Conservation (phyloP, 2,113 vertebrate genomes). For the Excalfactoria chinensis region DNA sequence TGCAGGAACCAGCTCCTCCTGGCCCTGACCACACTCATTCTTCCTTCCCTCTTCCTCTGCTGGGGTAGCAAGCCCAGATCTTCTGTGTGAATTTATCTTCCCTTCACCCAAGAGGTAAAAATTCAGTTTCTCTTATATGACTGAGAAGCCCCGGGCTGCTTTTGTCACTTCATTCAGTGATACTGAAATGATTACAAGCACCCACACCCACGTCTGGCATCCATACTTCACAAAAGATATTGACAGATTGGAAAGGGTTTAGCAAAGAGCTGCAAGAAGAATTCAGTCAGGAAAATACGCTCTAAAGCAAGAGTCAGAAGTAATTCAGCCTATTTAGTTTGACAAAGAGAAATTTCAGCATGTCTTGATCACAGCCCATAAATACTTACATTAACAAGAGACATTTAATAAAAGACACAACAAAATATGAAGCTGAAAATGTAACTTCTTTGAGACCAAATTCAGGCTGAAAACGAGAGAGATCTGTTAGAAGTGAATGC, state of each 20-base stretch:
- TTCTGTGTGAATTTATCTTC: neutral
- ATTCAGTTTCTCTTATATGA: neutral
- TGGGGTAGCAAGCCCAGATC: neutral
- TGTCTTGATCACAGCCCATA: neutral
- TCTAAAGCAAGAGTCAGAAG: conserved; percentile 14
- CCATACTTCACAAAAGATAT: neutral
- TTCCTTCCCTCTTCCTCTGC: neutral
- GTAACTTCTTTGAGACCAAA: conserved; percentile 21
- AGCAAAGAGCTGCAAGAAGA: neutral
- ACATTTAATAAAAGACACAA: conserved; percentile 28
- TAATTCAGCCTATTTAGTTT: conserved; percentile 1
- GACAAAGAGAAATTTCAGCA: conserved; percentile 10
- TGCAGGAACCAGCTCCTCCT: neutral
- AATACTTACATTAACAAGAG: neutral
- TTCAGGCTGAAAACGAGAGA: neutral
- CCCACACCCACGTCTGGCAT: neutral
- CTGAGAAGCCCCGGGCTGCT: neutral
- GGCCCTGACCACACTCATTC: neutral
- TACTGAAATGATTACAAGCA: neutral
- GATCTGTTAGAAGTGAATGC: neutral
- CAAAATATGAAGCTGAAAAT: conserved; percentile 2
- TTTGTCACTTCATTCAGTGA: neutral
- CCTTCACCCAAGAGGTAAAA: neutral
- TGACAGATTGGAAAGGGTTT: conserved; percentile 1
- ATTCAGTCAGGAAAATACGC: conserved; percentile 13